phyloP scores from a whole-genome alignment of 2,797 vertebrate species.

The Oreochromis grahami region DNA sequence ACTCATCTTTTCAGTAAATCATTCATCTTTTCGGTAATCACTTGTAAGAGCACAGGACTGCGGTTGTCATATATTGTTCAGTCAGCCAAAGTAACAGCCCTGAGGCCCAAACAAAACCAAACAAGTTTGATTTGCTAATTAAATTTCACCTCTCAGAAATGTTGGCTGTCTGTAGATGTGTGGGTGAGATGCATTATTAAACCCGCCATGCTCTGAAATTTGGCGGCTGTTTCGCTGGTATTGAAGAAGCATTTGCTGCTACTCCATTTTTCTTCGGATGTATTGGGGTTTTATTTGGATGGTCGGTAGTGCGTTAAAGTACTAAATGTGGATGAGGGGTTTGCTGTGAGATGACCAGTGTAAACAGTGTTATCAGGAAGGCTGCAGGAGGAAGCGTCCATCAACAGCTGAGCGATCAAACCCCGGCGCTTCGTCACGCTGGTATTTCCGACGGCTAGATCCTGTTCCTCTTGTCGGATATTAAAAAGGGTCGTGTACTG shows the following conservation, averaged over 20 bases:
- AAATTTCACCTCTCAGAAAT: constrained; percentile 3
- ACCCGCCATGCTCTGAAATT: not conserved
- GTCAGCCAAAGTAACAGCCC: constrained; percentile 6
- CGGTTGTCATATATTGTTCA: constrained; percentile 13
- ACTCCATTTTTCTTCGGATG: not conserved
- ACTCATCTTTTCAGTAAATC: not conserved
- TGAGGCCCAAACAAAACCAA: constrained; percentile 11
- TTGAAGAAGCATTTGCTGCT: not conserved
- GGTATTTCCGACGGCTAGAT: constrained; percentile 49
- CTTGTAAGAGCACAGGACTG: not conserved
- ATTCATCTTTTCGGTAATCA: too few relatives aligned
- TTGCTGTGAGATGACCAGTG: constrained; percentile 29
- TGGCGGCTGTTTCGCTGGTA: not conserved
- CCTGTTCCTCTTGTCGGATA: constrained; percentile 2
- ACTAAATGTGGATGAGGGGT: constrained; percentile 5
- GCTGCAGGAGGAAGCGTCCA: constrained; percentile 67
- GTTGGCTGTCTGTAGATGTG: not conserved
- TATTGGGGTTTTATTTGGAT: not conserved
- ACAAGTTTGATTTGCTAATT: not conserved
- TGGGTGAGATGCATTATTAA: not conserved
- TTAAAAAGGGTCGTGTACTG: not conserved
- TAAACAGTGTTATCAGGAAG: constrained; percentile 69
- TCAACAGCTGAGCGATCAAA: constrained; percentile 56
- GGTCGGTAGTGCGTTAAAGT: not conserved
- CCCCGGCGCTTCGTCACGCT: constrained; percentile 1